Conservation (phyloP, 2,888 invertebrate species). For the Xiphydria camelus region DNA sequence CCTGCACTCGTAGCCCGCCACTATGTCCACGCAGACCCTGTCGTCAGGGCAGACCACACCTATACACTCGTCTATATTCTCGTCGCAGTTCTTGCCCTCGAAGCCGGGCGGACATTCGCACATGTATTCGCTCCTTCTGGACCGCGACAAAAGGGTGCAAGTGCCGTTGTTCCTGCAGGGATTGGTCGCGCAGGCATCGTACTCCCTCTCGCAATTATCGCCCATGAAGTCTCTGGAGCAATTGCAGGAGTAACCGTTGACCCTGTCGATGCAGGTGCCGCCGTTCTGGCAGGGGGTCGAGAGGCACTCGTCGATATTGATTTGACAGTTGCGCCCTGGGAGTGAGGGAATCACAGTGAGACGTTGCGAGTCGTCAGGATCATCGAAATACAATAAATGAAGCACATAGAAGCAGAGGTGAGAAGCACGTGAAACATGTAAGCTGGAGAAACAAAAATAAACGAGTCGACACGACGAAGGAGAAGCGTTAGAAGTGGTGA, state of each 20-base stretch:
- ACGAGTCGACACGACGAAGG: constrained; percentile 13
- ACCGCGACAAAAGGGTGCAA: constrained; percentile 60
- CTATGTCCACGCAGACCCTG: constrained; percentile 62
- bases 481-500: background rate
- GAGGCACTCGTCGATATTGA: constrained; percentile 59
- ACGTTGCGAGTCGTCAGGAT: too few species aligned
- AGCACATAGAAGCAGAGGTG: too few species aligned
- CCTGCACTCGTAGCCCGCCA: constrained; percentile 64
- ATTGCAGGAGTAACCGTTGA: constrained; percentile 62
- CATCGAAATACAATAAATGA: too few species aligned
- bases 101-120: constrained; percentile 71
- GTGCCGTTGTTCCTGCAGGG: constrained; percentile 69
- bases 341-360: background rate
- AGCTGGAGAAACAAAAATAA: constrained; percentile 4
- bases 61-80: constrained; percentile 69
- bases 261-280: constrained; percentile 60
- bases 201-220: constrained; percentile 62
- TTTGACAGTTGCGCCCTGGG: constrained; percentile 63
- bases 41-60: constrained; percentile 60
- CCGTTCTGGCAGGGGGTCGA: constrained; percentile 62
- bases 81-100: constrained; percentile 69
- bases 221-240: constrained; percentile 66
- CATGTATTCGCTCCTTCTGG: constrained; percentile 60
- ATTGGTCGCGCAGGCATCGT: constrained; percentile 63
- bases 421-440: too few species aligned